These are phyloP conservation scores for Pteronura brasiliensis DNA, from an alignment of 2,113 vertebrate species.

Conservation along the genomic window DNA sequence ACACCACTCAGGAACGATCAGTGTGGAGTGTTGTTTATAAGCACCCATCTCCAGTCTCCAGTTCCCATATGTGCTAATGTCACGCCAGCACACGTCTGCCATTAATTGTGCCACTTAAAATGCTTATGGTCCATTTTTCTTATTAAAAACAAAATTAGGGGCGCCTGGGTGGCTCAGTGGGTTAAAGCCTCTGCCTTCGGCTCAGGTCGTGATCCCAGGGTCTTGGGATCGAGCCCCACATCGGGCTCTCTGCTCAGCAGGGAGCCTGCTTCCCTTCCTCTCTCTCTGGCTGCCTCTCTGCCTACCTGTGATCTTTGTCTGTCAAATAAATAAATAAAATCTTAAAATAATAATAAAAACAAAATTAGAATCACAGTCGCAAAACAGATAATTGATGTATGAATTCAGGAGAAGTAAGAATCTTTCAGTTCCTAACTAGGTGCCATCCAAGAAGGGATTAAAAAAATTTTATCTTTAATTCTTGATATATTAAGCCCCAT, in stretches of 20 bases:
- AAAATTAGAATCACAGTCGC: neutral
- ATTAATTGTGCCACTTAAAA: neutral
- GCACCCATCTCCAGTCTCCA: neutral
- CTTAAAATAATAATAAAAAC: neutral
- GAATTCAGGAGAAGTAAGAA: neutral
- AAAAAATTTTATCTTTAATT: neutral
- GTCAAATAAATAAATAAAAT: no score
- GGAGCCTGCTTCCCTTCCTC: no score
- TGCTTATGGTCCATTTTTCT: neutral
- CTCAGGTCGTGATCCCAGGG: no score
- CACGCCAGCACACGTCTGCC: neutral
- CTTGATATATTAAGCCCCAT: neutral
- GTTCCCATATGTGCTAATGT: neutral
- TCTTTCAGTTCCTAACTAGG: neutral
- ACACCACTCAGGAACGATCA: no score
- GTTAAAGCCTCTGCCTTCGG: no score
- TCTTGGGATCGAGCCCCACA: no score
- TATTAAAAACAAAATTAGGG: neutral
- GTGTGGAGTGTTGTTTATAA: neutral
- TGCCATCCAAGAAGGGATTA: neutral
- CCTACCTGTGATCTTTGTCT: no score
- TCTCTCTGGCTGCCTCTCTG: no score
- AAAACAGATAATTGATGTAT: neutral
- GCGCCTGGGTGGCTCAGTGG: no score
- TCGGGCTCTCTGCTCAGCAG: no score